Evolutionary conservation across 2,888 invertebrate species (phyloP), one percentile per base, ranked within the genome.

Genomic region (Tetramorium bicarinatum): DNA sequence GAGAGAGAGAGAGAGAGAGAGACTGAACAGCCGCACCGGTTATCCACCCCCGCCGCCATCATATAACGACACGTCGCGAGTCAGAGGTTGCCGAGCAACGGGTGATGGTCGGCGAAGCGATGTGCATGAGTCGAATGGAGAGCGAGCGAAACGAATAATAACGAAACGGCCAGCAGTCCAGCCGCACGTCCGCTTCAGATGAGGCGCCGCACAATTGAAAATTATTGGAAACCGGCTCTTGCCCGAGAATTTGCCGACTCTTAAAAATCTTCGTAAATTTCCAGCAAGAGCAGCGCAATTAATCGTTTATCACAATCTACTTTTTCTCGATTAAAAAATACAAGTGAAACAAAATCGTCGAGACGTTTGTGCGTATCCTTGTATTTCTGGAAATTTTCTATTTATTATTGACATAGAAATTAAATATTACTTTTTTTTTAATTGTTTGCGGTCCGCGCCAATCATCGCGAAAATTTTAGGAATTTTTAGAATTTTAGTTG

Each of bases 31-130:
- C 44, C 71, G 44, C 69, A 59, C 44, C 71, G 72, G 71, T 79
- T 79, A 79, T 79, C 79, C 79, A 80, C 79, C 72, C 59, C 34
- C 79, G 79, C 34, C 72, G 79, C 79, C 71, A 79, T 80, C 79
- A 59, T 80, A 80, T 80, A 80, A 80, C 79, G 79, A 80, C 79
- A 85, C 84, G 86, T 81, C 77, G 79, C 66, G 87, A 86, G 87
- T 85, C 87, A 85, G 84, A 88, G 89, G 88, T 88, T 88, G 88
- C 88, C 87, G 85, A 85, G 88, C 88, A 88, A 88, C 88, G 89
- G 85, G 49, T 82, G 84, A 76, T 75, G 79, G 84, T 84, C 76
- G 82, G 76, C 84, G 67, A 82, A 82, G 85, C 87, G 88, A 88
- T 80, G 79, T 71, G 71, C 71, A 71, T 71, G 79, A 79, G 79